Conservation (phyloP, 2,888 invertebrate genomes). For the Netelia virgata region DNA sequence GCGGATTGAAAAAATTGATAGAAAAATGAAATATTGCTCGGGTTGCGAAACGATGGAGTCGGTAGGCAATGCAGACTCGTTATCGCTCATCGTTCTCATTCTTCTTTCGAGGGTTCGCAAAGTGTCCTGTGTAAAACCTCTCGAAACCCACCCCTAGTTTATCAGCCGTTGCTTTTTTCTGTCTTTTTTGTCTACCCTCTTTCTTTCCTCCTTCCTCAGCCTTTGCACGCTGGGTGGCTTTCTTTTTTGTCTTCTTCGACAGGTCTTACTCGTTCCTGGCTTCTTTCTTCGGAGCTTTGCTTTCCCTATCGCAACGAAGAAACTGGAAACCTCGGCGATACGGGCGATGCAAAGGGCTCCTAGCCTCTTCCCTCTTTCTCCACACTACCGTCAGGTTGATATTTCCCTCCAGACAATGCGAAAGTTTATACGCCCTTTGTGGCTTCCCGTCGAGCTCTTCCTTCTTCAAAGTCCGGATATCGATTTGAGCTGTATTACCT, state of each 20-base stretch:
- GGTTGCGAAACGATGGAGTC: too few relatives aligned
- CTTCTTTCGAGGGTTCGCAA: too few relatives aligned
- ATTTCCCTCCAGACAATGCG: constrained; percentile 50
- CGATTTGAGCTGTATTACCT: constrained; percentile 33
- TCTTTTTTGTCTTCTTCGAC: constrained; percentile 31
- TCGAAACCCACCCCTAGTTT: background rate
- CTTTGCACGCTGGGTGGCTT: constrained; percentile 33
- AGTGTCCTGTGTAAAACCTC: background rate
- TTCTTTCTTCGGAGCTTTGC: constrained; percentile 7
- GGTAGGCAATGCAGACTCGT: too few relatives aligned
- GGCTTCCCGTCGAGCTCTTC: constrained; percentile 41
- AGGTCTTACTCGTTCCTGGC: background rate
- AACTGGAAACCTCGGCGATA: constrained; percentile 49
- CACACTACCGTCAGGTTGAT: constrained; percentile 37
- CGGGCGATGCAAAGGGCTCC: constrained; percentile 22
- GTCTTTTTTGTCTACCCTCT: background rate
- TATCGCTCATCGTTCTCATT: too few relatives aligned
- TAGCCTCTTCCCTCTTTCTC: background rate
- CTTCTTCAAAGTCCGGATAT: constrained; percentile 44
- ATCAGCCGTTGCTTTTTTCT: background rate
- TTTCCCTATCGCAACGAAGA: constrained; percentile 25
- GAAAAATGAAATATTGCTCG: too few relatives aligned
- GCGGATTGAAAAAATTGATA: too few relatives aligned
- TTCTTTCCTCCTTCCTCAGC: background rate
- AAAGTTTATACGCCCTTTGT: constrained; percentile 62